phyloP scores from a whole-genome alignment of 2,888 invertebrate species.

The Pyrrhia umbra region DNA sequence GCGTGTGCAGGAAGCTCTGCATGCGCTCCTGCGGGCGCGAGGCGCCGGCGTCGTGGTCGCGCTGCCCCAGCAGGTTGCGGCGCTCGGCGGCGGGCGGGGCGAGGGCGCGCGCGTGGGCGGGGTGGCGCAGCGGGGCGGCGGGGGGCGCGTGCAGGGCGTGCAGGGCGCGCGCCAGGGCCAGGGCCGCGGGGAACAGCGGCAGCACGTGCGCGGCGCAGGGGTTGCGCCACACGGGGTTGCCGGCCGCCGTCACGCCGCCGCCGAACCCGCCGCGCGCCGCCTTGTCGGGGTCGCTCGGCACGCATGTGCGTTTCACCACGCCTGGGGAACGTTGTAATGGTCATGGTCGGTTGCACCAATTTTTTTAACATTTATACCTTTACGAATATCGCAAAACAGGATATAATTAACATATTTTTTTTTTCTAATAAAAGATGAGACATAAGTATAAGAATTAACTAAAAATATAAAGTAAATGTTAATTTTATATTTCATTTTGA shows the following conservation, averaged over 20 bases:
- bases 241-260: slow-evolving; percentile 93
- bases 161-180: slow-evolving; percentile 94
- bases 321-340: slow-evolving; percentile 71
- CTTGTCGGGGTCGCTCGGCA: slow-evolving; percentile 96
- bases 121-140: slow-evolving; percentile 91
- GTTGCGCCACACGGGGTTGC: slow-evolving; percentile 95
- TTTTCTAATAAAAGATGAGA: too few relatives aligned
- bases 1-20: slow-evolving; percentile 94
- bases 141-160: slow-evolving; percentile 95
- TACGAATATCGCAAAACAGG: too few relatives aligned
- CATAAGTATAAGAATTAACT: too few relatives aligned
- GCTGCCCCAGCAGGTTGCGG: slow-evolving; percentile 93
- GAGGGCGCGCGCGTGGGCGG: slow-evolving; percentile 93
- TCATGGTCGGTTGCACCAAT: too few relatives aligned
- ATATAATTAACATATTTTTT: too few relatives aligned
- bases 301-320: slow-evolving; percentile 96
- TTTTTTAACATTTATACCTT: too few relatives aligned
- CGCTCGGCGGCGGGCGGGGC: slow-evolving; percentile 94
- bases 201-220: slow-evolving; percentile 96
- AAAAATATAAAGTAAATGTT: too few relatives aligned
- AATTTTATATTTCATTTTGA: too few relatives aligned
- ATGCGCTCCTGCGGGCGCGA: slow-evolving; percentile 91
- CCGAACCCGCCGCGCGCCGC: slow-evolving; percentile 96
- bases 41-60: slow-evolving; percentile 80
- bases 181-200: slow-evolving; percentile 94